These are phyloP conservation scores for Cephus pygmeus DNA, from an alignment of 2,888 invertebrate genomes.

Conservation along the genomic window DNA sequence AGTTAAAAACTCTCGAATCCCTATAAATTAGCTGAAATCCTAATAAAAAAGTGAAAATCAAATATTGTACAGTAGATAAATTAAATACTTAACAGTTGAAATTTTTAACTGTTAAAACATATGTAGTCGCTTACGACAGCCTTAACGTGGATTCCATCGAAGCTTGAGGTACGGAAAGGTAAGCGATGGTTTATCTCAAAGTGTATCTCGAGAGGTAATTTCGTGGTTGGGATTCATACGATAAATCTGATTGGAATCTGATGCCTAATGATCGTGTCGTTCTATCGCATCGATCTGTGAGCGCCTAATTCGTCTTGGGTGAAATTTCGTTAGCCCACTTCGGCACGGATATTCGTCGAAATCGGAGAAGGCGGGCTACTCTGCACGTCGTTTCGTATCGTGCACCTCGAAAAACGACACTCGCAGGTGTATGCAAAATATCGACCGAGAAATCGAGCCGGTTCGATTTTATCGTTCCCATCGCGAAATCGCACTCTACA, in stretches of 20 bases:
- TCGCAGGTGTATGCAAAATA: neutral
- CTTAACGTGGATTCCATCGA: neutral
- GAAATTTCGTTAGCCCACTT: slow-evolving; percentile 19
- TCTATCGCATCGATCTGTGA: slow-evolving; percentile 21
- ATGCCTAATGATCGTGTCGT: slow-evolving; percentile 24
- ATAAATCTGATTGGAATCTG: slow-evolving; percentile 22
- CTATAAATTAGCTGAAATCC: neutral
- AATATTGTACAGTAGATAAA: neutral
- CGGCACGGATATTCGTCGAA: slow-evolving; percentile 18
- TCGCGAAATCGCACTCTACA: neutral
- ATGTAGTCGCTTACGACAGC: neutral
- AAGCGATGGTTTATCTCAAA: slow-evolving; percentile 15
- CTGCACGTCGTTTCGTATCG: neutral
- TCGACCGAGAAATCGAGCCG: slow-evolving; percentile 2
- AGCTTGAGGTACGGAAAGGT: neutral
- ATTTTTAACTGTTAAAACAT: neutral
- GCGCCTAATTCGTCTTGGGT: slow-evolving; percentile 24
- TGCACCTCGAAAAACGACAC: neutral
- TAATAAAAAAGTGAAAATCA: neutral
- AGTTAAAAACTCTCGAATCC: neutral
- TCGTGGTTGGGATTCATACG: slow-evolving; percentile 17
- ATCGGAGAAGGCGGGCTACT: slow-evolving; percentile 11
- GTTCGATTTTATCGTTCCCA: neutral
- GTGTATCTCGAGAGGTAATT: slow-evolving; percentile 23
- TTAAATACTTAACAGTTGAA: neutral